Evolutionary conservation across 2,113 vertebrate genomes (phyloP).

Genomic region (human (Homo sapiens)): GRCh38 chr9:13224001-13224500

Average conservation of each 20-base stretch:
- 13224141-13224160: not conserved
- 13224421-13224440: slow-evolving; percentile 85
- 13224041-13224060: not conserved
- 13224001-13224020: no score
- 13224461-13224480: slow-evolving; percentile 87
- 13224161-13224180: not conserved
- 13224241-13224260: slow-evolving; percentile 3
- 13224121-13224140: not conserved
- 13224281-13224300: not conserved
- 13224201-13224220: not conserved
- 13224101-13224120: not conserved
- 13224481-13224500: slow-evolving; percentile 88
- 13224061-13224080: not conserved
- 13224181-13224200: not conserved
- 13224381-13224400: slow-evolving; percentile 91
- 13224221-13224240: not conserved
- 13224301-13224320: not conserved
- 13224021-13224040: no score
- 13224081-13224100: not conserved
- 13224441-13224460: slow-evolving; percentile 76
- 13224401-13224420: slow-evolving; percentile 87
- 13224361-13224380: slow-evolving; percentile 90
- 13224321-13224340: not conserved
- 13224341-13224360: not conserved
- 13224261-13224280: not conserved